phyloP scores from a whole-genome alignment of 2,797 vertebrate species.

The Simalia tracyae region DNA sequence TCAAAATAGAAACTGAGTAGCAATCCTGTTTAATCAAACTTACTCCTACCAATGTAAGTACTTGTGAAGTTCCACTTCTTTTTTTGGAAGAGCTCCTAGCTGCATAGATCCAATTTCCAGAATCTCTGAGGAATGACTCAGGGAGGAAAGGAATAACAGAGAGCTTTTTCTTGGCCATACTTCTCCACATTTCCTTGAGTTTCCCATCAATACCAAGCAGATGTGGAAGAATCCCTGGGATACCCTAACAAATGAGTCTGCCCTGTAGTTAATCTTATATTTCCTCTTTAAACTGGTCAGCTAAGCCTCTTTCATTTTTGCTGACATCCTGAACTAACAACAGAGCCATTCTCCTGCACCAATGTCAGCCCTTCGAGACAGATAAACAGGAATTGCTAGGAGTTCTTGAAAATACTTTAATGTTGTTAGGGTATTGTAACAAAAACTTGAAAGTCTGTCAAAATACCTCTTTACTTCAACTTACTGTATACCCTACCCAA shows the following conservation, averaged over 20 bases:
- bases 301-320: background rate
- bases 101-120: background rate
- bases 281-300: background rate
- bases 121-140: background rate
- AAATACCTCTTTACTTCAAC: background rate
- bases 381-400: background rate
- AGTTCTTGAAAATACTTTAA: background rate
- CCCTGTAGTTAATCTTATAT: background rate
- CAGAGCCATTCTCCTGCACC: background rate
- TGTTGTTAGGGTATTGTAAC: background rate
- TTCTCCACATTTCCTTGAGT: background rate
- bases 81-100: background rate
- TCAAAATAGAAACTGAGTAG: background rate
- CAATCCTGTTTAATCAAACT: background rate
- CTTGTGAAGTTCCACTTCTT: background rate
- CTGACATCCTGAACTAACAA: background rate
- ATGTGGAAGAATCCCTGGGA: background rate
- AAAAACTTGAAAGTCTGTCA: background rate
- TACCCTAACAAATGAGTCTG: background rate
- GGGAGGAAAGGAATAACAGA: background rate
- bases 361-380: background rate
- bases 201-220: background rate
- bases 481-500: background rate
- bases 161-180: background rate
- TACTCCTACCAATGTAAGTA: background rate